Conservation (phyloP, 2,113 vertebrate species). For the Otus sunia region DNA sequence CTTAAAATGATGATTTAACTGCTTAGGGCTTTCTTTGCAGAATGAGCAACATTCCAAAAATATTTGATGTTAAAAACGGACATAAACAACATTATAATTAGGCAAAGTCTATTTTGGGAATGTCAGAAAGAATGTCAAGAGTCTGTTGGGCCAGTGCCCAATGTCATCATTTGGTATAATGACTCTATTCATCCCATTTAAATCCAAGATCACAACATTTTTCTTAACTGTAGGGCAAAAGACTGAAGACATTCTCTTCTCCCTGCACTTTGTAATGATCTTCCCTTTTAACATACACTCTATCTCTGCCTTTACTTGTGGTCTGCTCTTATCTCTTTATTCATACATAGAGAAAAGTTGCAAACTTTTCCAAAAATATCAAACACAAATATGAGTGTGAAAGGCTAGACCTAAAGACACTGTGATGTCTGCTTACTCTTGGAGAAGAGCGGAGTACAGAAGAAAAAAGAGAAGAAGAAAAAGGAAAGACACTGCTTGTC, state of each 20-base stretch:
- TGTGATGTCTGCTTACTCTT: neutral
- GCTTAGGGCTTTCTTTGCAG: slow-evolving; percentile 15
- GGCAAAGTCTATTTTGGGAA: slow-evolving; percentile 42
- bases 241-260: neutral
- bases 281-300: neutral
- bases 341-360: neutral
- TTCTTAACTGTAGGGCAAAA: neutral
- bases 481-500: neutral
- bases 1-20: neutral
- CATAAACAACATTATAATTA: slow-evolving; percentile 32
- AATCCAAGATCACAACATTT: neutral
- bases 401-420: neutral
- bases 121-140: slow-evolving; percentile 54
- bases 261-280: neutral
- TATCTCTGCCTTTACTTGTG: neutral
- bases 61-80: slow-evolving; percentile 7
- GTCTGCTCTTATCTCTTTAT: neutral
- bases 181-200: slow-evolving; percentile 8
- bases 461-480: neutral
- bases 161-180: neutral
- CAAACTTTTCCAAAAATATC: neutral
- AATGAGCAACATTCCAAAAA: slow-evolving; percentile 31
- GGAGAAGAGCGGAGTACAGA: neutral
- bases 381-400: neutral
- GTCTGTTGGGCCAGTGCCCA: neutral